phyloP scores from a whole-genome alignment of 2,113 vertebrate species.

The Bagarius yarrelli region DNA sequence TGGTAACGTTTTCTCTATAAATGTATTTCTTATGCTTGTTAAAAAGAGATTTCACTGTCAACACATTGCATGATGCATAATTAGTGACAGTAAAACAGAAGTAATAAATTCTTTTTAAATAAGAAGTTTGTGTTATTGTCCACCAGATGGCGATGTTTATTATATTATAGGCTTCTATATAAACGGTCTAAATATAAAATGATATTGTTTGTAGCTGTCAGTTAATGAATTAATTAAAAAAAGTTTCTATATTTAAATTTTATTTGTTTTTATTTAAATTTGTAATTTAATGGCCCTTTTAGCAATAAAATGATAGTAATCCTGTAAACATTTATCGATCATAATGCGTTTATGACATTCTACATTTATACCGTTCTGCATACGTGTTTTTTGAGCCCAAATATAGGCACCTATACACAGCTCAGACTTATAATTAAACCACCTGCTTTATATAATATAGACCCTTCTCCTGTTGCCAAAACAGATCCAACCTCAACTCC shows the following conservation, averaged over 20 bases:
- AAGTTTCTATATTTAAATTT: background rate
- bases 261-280: background rate
- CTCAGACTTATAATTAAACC: too few species aligned
- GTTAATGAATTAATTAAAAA: background rate
- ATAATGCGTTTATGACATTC: background rate
- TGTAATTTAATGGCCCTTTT: too few species aligned
- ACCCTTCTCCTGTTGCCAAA: too few species aligned
- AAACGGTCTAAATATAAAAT: background rate
- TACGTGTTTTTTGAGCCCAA: too few species aligned
- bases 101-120: background rate
- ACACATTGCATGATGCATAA: too few species aligned
- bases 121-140: background rate
- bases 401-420: too few species aligned
- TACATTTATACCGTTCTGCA: too few species aligned
- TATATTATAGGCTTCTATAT: background rate
- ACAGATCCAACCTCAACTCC: too few species aligned
- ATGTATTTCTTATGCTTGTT: background rate
- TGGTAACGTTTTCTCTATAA: background rate
- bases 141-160: constrained; percentile 27
- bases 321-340: background rate
- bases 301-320: background rate
- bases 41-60: background rate
- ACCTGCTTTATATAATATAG: too few species aligned
- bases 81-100: background rate
- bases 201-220: too few species aligned